These are phyloP conservation scores for Paraescarpia echinospica DNA, from an alignment of 1,140 invertebrate genomes.

Conservation along the genomic window DNA sequence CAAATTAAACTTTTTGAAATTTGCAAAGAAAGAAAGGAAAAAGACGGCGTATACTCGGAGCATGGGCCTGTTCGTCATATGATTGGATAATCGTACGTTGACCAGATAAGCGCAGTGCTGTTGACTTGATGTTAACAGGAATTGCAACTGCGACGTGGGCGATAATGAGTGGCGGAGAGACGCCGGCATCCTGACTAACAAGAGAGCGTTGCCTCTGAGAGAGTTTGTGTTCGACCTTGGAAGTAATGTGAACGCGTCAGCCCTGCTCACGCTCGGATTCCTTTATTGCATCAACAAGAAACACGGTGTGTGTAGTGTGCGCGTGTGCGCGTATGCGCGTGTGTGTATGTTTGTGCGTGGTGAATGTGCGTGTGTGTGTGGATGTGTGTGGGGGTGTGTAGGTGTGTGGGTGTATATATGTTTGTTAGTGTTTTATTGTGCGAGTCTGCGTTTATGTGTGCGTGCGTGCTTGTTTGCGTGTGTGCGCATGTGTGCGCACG, in stretches of 20 bases:
- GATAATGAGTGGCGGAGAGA: conserved; percentile 38
- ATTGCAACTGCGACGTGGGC: conserved; percentile 46
- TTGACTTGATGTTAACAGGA: conserved; percentile 29
- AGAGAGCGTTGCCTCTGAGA: conserved; percentile 33
- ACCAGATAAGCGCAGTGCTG: no score
- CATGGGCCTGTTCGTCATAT: no score
- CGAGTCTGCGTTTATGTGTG: neutral
- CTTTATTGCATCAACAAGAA: conserved; percentile 37
- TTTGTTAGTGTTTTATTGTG: no score
- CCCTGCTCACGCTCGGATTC: conserved; percentile 38
- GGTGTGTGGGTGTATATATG: no score
- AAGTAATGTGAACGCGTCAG: conserved; percentile 18
- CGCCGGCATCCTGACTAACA: conserved; percentile 37
- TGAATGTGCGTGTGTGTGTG: no score
- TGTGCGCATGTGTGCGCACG: no score
- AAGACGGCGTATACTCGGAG: no score
- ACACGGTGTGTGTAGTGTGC: conserved; percentile 34
- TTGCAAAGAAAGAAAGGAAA: no score
- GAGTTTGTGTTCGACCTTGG: conserved; percentile 26
- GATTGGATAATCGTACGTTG: no score
- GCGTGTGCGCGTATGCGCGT: neutral
- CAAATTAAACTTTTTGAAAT: no score
- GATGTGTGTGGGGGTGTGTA: no score
- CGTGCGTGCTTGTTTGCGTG: neutral
- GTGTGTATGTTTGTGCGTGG: neutral